These are phyloP conservation scores for Hermodice carunculata DNA, from an alignment of 2,888 invertebrate genomes.

Conservation along the genomic window DNA sequence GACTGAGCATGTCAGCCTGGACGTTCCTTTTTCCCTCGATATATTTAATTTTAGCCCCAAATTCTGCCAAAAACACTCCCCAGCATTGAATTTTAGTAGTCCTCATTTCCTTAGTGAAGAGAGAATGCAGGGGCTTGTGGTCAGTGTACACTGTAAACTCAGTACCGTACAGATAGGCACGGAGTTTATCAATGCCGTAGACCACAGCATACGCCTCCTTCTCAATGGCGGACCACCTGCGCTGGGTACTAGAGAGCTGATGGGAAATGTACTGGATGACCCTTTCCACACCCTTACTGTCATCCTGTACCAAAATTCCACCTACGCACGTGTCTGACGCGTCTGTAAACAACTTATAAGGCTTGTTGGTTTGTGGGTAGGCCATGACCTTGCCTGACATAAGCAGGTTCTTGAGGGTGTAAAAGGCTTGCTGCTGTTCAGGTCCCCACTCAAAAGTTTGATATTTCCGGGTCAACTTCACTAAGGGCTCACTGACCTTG, in stretches of 20 bases:
- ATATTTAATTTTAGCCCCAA: conserved; percentile 4
- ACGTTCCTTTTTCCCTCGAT: neutral
- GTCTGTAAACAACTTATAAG: conserved; percentile 11
- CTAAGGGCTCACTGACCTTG: conserved; percentile 8
- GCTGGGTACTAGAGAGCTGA: neutral
- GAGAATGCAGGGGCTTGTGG: conserved; percentile 13
- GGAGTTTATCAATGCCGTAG: neutral
- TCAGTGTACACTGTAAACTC: conserved; percentile 6
- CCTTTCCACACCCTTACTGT: conserved; percentile 4
- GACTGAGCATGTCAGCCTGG: conserved; percentile 12
- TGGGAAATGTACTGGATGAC: neutral
- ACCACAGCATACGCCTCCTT: conserved; percentile 13
- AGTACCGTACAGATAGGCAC: conserved; percentile 11
- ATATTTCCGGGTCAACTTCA: conserved; percentile 8
- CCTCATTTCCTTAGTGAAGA: conserved; percentile 1
- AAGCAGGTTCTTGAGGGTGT: neutral
- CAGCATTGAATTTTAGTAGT: conserved; percentile 19
- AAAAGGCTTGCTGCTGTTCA: conserved; percentile 5
- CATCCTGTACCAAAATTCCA: neutral
- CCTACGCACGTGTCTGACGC: conserved; percentile 1
- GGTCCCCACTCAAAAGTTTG: neutral
- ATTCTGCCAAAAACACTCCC: conserved; percentile 16
- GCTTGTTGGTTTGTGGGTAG: neutral
- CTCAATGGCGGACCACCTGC: conserved; percentile 13
- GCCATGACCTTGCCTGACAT: conserved; percentile 8